Evolutionary conservation across 2,113 vertebrate species (phyloP).

Genomic region (Ariopsis seemanni): DNA sequence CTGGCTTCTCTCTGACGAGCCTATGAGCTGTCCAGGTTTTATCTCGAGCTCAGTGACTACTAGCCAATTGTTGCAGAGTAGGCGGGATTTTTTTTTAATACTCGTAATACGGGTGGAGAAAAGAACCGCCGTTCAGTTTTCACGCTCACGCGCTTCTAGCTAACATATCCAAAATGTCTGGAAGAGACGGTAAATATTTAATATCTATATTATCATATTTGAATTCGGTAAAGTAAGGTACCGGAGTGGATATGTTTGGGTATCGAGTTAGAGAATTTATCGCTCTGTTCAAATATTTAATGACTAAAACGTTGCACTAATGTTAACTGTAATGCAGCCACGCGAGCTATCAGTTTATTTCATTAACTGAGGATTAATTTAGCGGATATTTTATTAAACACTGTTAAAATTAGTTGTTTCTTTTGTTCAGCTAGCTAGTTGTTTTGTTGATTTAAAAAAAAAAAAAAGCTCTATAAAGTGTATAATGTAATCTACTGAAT

Average conservation of each 20-base stretch:
- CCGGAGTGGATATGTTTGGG: not conserved
- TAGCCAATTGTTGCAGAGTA: no score
- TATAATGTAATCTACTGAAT: not conserved
- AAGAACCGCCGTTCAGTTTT: not conserved
- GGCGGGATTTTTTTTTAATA: not conserved
- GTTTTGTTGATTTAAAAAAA: not conserved
- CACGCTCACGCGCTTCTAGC: conserved; percentile 26
- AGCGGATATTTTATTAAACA: not conserved
- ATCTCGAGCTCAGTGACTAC: no score
- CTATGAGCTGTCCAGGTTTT: no score
- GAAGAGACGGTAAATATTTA: conserved; percentile 73
- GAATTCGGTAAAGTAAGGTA: not conserved
- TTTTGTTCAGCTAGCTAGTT: not conserved
- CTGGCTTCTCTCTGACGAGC: no score
- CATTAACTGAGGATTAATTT: not conserved
- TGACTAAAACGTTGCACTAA: not conserved
- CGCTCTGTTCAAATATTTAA: not conserved
- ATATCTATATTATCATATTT: not conserved
- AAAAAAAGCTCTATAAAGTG: not conserved
- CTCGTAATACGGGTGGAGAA: conserved; percentile 23
- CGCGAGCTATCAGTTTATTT: not conserved
- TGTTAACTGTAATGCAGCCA: not conserved
- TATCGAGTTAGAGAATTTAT: not conserved
- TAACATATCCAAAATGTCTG: conserved; percentile 75
- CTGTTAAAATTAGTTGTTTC: not conserved